Conservation (phyloP, 2,888 invertebrate species). For the Perizoma affinitatum region DNA sequence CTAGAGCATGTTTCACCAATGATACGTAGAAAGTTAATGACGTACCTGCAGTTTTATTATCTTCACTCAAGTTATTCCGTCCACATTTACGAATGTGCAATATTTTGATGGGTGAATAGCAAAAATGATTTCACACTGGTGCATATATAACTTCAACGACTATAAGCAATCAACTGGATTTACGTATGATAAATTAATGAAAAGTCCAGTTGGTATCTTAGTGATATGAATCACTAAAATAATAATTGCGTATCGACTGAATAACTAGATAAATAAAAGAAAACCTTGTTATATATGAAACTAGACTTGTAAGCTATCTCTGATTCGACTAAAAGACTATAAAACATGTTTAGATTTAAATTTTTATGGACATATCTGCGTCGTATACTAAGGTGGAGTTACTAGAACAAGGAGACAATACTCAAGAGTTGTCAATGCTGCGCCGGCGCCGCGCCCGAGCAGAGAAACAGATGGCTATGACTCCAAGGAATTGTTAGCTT, state of each 20-base stretch:
- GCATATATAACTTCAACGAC: slow-evolving; percentile 44
- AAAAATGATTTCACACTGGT: slow-evolving; percentile 69
- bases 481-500: slow-evolving; percentile 25
- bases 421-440: slow-evolving; percentile 48
- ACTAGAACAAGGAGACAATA: slow-evolving; percentile 78
- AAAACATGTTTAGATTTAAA: slow-evolving; percentile 76
- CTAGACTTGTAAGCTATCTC: slow-evolving; percentile 79
- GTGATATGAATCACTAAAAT: slow-evolving; percentile 73
- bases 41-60: slow-evolving; percentile 20
- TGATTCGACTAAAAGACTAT: slow-evolving; percentile 83
- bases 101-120: slow-evolving; percentile 44
- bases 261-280: slow-evolving; percentile 73
- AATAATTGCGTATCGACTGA: slow-evolving; percentile 78
- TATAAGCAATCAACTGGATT: slow-evolving; percentile 55
- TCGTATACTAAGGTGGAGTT: slow-evolving; percentile 73
- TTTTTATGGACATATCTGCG: slow-evolving; percentile 81
- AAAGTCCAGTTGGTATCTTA: slow-evolving; percentile 65
- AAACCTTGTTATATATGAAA: slow-evolving; percentile 68
- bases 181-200: slow-evolving; percentile 45
- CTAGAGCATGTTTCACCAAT: slow-evolving; percentile 2
- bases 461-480: slow-evolving; percentile 24
- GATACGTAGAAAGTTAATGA: slow-evolving; percentile 22
- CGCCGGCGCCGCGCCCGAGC: slow-evolving; percentile 30
- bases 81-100: slow-evolving; percentile 76
- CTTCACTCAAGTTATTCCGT: slow-evolving; percentile 66